phyloP scores from a whole-genome alignment of 1,140 invertebrate genomes.

The Ooceraea biroi region DNA sequence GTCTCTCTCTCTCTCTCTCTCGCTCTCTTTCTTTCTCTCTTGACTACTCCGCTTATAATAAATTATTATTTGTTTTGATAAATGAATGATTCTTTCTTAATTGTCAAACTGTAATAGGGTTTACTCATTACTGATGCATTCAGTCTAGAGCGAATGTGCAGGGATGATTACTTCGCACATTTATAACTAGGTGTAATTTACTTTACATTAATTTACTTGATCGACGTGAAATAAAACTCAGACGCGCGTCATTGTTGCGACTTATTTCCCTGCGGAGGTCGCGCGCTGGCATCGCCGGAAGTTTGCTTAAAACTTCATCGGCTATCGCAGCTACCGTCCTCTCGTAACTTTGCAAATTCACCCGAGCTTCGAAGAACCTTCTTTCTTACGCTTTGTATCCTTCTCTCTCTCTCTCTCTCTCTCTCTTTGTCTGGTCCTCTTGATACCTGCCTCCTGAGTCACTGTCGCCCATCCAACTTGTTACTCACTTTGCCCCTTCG shows the following conservation, averaged over 20 bases:
- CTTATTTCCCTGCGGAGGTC: slow-evolving; percentile 45
- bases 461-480: slow-evolving; percentile 73
- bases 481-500: slow-evolving; percentile 75
- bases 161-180: neutral
- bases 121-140: neutral
- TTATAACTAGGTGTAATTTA: slow-evolving; percentile 19
- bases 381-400: neutral
- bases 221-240: slow-evolving; percentile 28
- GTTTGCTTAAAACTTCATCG: slow-evolving; percentile 61
- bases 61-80: too few species aligned
- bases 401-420: neutral
- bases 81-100: too few species aligned
- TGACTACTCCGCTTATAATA: too few species aligned
- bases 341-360: slow-evolving; percentile 28
- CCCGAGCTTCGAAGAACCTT: neutral
- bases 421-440: too few species aligned
- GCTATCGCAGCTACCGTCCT: neutral
- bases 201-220: slow-evolving; percentile 46
- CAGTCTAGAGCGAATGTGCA: neutral
- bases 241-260: slow-evolving; percentile 8
- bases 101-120: slow-evolving; percentile 27
- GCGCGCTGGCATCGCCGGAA: slow-evolving; percentile 18
- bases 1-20: too few species aligned
- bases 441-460: slow-evolving; percentile 7
- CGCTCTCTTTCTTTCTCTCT: too few species aligned